phyloP scores from a whole-genome alignment of 2,797 vertebrate species.

The Coreius guichenoti region DNA sequence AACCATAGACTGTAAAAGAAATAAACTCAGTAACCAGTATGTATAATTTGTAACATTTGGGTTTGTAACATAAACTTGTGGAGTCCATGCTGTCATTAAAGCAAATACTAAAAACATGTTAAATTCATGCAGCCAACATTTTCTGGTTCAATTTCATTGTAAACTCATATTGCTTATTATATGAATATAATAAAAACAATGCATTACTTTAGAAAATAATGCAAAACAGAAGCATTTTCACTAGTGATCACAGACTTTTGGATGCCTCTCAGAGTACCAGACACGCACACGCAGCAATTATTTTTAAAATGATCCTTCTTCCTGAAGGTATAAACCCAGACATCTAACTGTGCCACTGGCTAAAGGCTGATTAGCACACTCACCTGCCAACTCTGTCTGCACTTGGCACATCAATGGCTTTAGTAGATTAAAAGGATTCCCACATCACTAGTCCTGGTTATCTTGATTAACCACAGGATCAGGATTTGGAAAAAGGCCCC shows the following conservation, averaged over 20 bases:
- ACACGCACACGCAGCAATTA: neutral
- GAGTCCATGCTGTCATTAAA: neutral
- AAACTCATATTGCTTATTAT: neutral
- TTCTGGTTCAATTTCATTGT: neutral
- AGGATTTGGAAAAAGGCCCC: constrained; percentile 9
- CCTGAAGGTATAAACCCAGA: constrained; percentile 13
- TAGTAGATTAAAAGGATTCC: constrained; percentile 53
- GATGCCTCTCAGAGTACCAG: neutral
- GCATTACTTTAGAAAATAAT: neutral
- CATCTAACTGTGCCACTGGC: constrained; percentile 48
- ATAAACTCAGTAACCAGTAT: too few species aligned
- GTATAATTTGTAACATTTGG: neutral
- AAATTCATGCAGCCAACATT: neutral
- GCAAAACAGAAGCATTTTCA: neutral
- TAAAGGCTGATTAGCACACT: constrained; percentile 53
- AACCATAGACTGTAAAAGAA: too few species aligned
- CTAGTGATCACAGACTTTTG: neutral
- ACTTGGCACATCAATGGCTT: constrained; percentile 53
- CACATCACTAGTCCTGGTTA: constrained; percentile 43
- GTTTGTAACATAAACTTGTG: neutral
- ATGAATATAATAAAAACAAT: neutral
- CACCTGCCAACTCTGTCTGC: constrained; percentile 48
- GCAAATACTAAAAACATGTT: neutral
- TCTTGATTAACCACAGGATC: constrained; percentile 44
- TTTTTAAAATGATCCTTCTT: neutral